Conservation (phyloP, 2,113 vertebrate genomes). For the Psilopogon haemacephalus region DNA sequence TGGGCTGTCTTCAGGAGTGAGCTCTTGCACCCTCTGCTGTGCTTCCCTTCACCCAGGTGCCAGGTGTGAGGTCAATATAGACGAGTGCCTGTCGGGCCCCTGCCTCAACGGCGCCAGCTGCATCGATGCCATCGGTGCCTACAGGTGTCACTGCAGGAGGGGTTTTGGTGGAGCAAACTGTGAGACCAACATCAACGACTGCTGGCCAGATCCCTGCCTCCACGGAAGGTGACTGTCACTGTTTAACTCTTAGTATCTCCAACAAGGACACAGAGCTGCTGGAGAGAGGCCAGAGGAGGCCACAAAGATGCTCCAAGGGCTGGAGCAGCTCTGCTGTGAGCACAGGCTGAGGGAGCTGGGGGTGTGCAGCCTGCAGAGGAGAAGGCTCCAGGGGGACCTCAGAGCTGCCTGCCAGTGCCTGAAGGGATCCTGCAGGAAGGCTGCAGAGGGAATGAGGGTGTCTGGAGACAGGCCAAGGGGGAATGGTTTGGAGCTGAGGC, state of each 20-base stretch:
- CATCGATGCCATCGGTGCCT: conserved; percentile 73
- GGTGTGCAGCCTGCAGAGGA: too few species aligned
- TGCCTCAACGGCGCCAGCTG: conserved; percentile 79
- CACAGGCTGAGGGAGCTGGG: too few species aligned
- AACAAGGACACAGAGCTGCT: background rate
- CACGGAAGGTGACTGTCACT: conserved; percentile 79
- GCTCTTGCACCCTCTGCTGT: background rate
- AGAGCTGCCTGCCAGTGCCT: too few species aligned
- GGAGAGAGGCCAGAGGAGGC: too few species aligned
- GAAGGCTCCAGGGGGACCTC: too few species aligned
- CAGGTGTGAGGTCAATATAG: conserved; percentile 75
- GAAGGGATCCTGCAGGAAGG: too few species aligned
- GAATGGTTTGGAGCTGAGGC: too few species aligned
- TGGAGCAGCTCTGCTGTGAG: too few species aligned
- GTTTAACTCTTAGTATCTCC: conserved; percentile 50
- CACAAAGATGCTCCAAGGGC: too few species aligned
- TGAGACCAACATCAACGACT: conserved; percentile 80
- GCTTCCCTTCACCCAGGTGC: conserved; percentile 63
- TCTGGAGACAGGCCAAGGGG: too few species aligned
- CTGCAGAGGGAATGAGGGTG: too few species aligned
- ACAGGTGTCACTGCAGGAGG: conserved; percentile 74
- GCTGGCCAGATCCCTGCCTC: conserved; percentile 81
- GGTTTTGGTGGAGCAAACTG: conserved; percentile 78
- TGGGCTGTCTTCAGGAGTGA: background rate
- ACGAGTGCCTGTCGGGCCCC: conserved; percentile 78